Percentiles rank a stretch among this genome's conserved stretches.
These are phyloP conservation scores for Microcebus murinus DNA, from an alignment of 2,113 vertebrate species.

Conservation along the genomic window DNA sequence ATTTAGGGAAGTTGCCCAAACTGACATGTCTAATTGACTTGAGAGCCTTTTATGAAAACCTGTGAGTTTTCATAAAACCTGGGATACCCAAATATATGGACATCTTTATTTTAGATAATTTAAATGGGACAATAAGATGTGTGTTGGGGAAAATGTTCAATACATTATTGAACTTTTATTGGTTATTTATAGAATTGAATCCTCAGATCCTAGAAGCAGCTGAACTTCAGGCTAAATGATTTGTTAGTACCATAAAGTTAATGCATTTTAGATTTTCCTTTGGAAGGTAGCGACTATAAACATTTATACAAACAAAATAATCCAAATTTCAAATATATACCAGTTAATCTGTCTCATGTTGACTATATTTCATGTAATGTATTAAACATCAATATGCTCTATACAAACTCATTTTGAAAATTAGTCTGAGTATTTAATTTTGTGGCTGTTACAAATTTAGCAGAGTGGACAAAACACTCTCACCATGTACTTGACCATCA, in stretches of 20 bases:
- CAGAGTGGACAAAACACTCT: background rate
- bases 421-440: conserved; percentile 19
- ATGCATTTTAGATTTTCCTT: conserved; percentile 42
- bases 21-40: background rate
- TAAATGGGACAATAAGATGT: background rate
- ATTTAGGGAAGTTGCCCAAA: background rate
- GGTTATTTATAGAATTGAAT: conserved; percentile 20
- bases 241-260: conserved; percentile 21
- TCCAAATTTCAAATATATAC: background rate
- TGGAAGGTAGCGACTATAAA: background rate
- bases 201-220: background rate
- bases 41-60: background rate
- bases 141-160: background rate
- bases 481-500: background rate
- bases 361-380: conserved; percentile 49
- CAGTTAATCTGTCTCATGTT: conserved; percentile 30
- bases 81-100: background rate
- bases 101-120: background rate
- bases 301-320: conserved; percentile 47
- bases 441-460: conserved; percentile 32
- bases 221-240: conserved; percentile 6
- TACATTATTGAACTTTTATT: background rate
- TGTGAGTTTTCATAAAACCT: background rate
- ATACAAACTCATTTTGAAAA: conserved; percentile 46
- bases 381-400: conserved; percentile 24